Percentiles rank a stretch among this genome's conserved stretches.
phyloP scores from a whole-genome alignment of 2,113 vertebrate genomes.

The Gymnocephalus cernua region DNA sequence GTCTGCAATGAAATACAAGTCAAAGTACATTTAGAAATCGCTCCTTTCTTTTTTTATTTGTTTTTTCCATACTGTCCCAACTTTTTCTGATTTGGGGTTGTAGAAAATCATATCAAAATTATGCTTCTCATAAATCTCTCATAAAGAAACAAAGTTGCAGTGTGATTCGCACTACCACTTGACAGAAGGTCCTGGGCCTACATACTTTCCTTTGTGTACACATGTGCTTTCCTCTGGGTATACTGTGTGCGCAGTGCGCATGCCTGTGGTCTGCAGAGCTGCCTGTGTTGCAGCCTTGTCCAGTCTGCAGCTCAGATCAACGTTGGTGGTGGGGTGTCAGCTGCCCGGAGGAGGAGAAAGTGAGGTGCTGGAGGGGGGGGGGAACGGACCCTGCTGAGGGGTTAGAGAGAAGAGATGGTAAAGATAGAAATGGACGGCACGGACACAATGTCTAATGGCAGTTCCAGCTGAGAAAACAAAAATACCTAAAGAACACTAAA shows the following conservation, averaged over 20 bases:
- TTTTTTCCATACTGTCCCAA: no score
- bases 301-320: slow-evolving; percentile 65
- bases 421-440: slow-evolving; percentile 77
- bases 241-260: slow-evolving; percentile 26
- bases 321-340: slow-evolving; percentile 70
- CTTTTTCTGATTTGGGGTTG: no score
- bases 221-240: slow-evolving; percentile 32
- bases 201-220: slow-evolving; percentile 26
- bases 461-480: slow-evolving; percentile 89
- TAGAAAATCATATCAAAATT: neutral
- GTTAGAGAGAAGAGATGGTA: slow-evolving; percentile 59
- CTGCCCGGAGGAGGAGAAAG: slow-evolving; percentile 55
- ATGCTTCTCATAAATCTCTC: neutral
- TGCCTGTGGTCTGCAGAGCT: slow-evolving; percentile 32
- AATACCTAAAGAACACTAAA: slow-evolving; percentile 83
- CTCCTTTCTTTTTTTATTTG: no score
- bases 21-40: no score
- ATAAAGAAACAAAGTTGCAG: neutral
- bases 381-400: neutral
- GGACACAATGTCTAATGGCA: slow-evolving; percentile 82
- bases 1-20: no score
- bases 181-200: slow-evolving; percentile 25
- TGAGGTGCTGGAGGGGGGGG: slow-evolving; percentile 32
- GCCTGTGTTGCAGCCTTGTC: slow-evolving; percentile 37
- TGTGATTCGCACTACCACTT: slow-evolving; percentile 45